Base-by-base conservation (phyloP, 2,113 vertebrate genomes). In the pig (Sus scrofa) region DNA sequence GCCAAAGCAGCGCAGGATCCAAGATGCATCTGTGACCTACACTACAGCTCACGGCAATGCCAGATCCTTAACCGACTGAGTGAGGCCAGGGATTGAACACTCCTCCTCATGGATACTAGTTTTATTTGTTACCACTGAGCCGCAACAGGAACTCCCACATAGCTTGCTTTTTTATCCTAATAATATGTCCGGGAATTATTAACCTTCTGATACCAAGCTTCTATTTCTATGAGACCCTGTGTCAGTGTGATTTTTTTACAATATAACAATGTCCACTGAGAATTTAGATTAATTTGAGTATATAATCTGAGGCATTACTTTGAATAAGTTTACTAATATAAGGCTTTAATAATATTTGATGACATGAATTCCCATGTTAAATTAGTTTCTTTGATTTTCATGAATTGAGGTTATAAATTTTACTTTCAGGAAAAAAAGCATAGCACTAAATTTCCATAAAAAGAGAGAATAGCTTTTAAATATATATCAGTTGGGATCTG, bases 241-340 rank as follows among this genome's bases (percentile, higher is more conserved):
- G 10, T 73, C 39, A 60, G 34, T 87, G 22, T 96, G 60, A 94
- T 79, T 68, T 92, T 68, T 92, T 95, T 74, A 83, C 37, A 73
- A 18, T 62, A 58, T 18, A 67, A 24, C 63, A 2, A 52, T 92
- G 54, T 91, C 62, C 73, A 91, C 1, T 83, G 92, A 95, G 71
- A 91, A 94, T 89, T 54, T 83, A 86, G 34, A 95, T 91, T 88
- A 73, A 91, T 95, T 79, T 79, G 11, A 26, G 26, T 27, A 13
- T 58, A 67, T 81, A 93, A 94, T 92, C 39, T 27, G 14, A 67
- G 71, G n/a, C 93, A 89, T 93, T 94, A 92, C 58, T 15, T 95
- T n/a, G 54, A 89, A 93, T 88, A 73, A 37, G 20, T 89, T 97
- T 96, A 82, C 22, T 93, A 91, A 89, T 91, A 82, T 2, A 81